Conservation (phyloP, 2,888 invertebrate species). For the Epinotia demarniana region DNA sequence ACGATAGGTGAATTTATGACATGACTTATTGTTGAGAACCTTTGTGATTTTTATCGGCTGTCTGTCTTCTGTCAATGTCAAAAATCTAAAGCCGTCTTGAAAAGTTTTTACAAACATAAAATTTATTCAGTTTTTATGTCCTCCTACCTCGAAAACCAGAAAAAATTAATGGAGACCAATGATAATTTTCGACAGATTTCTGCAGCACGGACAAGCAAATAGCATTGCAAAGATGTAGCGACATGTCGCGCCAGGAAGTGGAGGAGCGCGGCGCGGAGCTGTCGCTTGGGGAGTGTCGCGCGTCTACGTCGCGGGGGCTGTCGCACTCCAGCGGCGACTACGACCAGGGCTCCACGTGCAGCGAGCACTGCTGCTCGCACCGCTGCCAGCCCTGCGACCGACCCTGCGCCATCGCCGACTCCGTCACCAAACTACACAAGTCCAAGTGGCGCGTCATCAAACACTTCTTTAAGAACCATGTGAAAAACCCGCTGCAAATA, state of each 20-base stretch:
- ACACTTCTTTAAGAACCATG: conserved; percentile 55
- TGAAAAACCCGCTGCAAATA: conserved; percentile 51
- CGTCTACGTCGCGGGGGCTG: conserved; percentile 69
- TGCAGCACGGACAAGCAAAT: conserved; percentile 1
- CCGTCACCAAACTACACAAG: conserved; percentile 58
- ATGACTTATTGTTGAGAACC: too few species aligned
- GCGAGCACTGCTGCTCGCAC: conserved; percentile 54
- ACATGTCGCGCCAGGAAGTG: conserved; percentile 41
- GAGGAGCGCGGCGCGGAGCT: conserved; percentile 57
- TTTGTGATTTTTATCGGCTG: not conserved
- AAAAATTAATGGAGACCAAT: conserved; percentile 10
- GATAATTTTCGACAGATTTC: conserved; percentile 6
- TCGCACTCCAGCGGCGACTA: conserved; percentile 64
- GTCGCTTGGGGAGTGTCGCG: conserved; percentile 57
- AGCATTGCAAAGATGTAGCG: not conserved
- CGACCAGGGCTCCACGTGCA: conserved; percentile 55
- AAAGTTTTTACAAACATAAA: not conserved
- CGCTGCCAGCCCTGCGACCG: conserved; percentile 53
- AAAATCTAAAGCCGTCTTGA: not conserved
- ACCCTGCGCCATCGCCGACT: conserved; percentile 67
- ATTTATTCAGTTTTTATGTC: conserved; percentile 9
- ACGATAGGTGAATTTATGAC: too few species aligned
- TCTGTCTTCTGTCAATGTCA: conserved; percentile 41
- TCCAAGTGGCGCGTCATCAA: conserved; percentile 66
- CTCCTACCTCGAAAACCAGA: conserved; percentile 13